phyloP scores from a whole-genome alignment of 2,113 vertebrate species.

The Petromus typicus region DNA sequence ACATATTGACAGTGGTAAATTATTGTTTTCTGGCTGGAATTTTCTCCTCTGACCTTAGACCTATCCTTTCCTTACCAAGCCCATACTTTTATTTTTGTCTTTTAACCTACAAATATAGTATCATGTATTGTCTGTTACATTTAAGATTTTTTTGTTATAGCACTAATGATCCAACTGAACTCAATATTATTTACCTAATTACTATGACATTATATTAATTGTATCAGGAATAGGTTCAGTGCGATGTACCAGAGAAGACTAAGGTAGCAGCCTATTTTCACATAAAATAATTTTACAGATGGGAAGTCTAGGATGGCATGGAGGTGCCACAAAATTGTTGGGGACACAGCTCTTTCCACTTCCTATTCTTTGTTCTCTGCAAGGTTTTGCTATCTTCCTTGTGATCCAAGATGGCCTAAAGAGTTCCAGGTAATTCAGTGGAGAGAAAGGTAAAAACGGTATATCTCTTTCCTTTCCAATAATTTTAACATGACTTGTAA shows the following conservation, averaged over 20 bases:
- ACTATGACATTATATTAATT: not conserved
- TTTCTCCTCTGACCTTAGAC: constrained; percentile 27
- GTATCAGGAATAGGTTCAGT: not conserved
- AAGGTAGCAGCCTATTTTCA: constrained; percentile 8
- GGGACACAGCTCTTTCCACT: not conserved
- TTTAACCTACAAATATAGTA: constrained; percentile 6
- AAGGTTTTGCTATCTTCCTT: not conserved
- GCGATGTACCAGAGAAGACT: constrained; percentile 13
- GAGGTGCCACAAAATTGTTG: not conserved
- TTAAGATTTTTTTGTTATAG: constrained; percentile 22
- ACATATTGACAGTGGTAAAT: not conserved
- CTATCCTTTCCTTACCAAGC: not conserved
- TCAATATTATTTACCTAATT: constrained; percentile 48
- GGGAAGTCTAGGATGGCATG: not conserved
- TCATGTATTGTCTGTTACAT: not conserved
- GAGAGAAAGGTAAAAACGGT: not conserved
- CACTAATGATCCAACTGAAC: constrained; percentile 2
- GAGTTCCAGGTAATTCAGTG: not conserved
- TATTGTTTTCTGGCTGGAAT: constrained; percentile 21
- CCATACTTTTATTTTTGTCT: constrained; percentile 19
- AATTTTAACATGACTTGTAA: not conserved
- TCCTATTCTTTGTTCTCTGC: not conserved
- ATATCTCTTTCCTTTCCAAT: not conserved
- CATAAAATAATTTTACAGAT: not conserved
- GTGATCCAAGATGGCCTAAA: not conserved